These are phyloP conservation scores for Bilobella aurantiaca DNA, from an alignment of 1,140 invertebrate species.

Conservation along the genomic window DNA sequence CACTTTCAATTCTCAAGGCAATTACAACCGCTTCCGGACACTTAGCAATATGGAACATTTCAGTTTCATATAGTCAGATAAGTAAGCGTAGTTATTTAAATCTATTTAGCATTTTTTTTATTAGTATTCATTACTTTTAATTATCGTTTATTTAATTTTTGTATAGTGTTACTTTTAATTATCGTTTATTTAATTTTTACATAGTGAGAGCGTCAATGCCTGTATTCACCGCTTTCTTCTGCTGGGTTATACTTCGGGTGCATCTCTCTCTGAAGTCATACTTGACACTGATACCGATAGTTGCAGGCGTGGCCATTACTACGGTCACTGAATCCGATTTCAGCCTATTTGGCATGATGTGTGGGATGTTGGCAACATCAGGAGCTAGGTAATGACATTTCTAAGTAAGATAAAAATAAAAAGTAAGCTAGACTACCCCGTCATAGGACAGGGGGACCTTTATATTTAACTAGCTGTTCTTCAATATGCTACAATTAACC, in stretches of 20 bases:
- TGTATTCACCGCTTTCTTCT: not conserved
- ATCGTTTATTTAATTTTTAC: not conserved
- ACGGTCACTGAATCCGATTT: not conserved
- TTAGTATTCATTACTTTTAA: too few species aligned
- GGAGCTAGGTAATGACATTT: conserved; percentile 1
- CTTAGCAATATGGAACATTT: not conserved
- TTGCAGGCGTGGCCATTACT: not conserved
- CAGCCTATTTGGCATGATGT: not conserved
- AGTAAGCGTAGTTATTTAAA: not conserved
- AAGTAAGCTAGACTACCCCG: too few species aligned
- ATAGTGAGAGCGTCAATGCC: conserved; percentile 3
- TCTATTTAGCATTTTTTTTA: not conserved
- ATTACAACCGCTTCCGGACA: not conserved
- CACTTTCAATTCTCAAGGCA: not conserved
- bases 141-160: not conserved
- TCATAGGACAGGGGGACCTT: too few species aligned
- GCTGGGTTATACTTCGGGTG: not conserved
- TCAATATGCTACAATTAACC: too few species aligned
- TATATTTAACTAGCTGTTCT: too few species aligned
- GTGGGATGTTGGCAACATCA: not conserved
- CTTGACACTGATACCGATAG: not conserved
- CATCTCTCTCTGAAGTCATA: not conserved
- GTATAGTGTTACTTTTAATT: not conserved
- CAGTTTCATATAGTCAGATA: not conserved
- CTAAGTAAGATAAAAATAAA: too few species aligned